phyloP scores from a whole-genome alignment of 2,113 vertebrate genomes.

The Ammodytes marinus region DNA sequence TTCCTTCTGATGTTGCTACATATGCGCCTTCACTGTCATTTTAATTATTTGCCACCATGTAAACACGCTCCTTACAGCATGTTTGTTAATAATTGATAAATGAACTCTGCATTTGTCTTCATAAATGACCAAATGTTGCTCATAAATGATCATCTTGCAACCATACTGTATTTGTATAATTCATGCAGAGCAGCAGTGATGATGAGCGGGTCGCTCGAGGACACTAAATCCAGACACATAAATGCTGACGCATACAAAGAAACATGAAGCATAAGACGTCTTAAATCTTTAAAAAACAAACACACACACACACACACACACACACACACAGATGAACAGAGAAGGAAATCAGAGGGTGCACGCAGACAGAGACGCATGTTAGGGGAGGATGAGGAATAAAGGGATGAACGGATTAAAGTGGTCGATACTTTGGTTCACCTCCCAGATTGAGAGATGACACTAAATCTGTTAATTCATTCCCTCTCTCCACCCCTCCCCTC shows the following conservation, averaged over 20 bases:
- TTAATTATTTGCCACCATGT: neutral
- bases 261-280: slow-evolving; percentile 54
- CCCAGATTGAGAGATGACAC: slow-evolving; percentile 86
- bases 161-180: neutral
- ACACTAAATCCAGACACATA: slow-evolving; percentile 18
- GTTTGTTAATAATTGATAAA: neutral
- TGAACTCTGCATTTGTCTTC: neutral
- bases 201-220: neutral
- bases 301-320: neutral
- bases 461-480: slow-evolving; percentile 84
- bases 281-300: slow-evolving; percentile 66
- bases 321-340: slow-evolving; percentile 41
- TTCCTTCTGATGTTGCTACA: neutral
- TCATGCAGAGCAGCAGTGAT: neutral
- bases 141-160: neutral
- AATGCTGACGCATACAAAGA: slow-evolving; percentile 39
- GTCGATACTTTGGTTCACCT: slow-evolving; percentile 82
- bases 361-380: slow-evolving; percentile 58
- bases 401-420: slow-evolving; percentile 83
- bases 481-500: slow-evolving; percentile 31
- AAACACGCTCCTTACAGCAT: neutral
- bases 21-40: neutral
- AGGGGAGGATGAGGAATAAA: slow-evolving; percentile 68
- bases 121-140: neutral
- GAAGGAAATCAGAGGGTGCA: slow-evolving; percentile 46